Percentiles rank a stretch among this genome's conserved stretches.
Evolutionary conservation across 2,797 vertebrate species (phyloP).

Genomic region (Astyanax mexicanus): DNA sequence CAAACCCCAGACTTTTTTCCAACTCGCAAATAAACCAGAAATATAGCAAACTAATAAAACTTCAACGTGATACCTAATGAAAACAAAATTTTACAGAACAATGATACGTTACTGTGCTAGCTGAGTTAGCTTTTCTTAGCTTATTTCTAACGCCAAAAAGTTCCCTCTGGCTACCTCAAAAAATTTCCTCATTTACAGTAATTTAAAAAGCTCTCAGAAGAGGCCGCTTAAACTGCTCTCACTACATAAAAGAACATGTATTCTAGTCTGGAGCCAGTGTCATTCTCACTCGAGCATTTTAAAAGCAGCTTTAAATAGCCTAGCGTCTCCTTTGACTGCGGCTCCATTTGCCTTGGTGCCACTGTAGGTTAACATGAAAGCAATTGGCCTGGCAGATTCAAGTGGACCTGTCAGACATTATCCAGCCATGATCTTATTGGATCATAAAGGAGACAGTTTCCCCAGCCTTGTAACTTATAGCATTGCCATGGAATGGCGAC

Average conservation of each 20-base stretch:
- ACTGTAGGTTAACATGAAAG: slow-evolving; percentile 42
- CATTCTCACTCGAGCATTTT: slow-evolving; percentile 9
- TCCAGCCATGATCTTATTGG: slow-evolving; percentile 24
- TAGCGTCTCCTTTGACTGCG: slow-evolving; percentile 21
- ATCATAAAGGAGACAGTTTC: neutral
- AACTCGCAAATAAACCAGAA: no score
- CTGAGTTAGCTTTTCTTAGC: no score
- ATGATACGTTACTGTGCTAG: no score
- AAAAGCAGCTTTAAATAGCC: slow-evolving; percentile 12
- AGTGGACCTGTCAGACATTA: slow-evolving; percentile 20
- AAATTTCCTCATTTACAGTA: neutral
- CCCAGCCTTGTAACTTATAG: slow-evolving; percentile 15
- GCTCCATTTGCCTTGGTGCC: slow-evolving; percentile 36
- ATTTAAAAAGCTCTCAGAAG: neutral
- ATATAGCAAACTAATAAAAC: no score
- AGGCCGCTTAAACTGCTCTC: neutral
- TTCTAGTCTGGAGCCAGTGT: neutral
- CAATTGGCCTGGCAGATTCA: slow-evolving; percentile 32
- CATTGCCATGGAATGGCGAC: slow-evolving; percentile 15
- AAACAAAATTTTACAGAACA: no score
- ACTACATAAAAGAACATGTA: neutral
- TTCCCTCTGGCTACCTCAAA: neutral
- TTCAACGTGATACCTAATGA: no score
- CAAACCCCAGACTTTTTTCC: no score
- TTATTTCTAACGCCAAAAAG: neutral